A percentile compares a stretch with the other conserved stretches of the same genome.
Conservation (phyloP, 2,797 vertebrate species). For the Natrix natrix region DNA sequence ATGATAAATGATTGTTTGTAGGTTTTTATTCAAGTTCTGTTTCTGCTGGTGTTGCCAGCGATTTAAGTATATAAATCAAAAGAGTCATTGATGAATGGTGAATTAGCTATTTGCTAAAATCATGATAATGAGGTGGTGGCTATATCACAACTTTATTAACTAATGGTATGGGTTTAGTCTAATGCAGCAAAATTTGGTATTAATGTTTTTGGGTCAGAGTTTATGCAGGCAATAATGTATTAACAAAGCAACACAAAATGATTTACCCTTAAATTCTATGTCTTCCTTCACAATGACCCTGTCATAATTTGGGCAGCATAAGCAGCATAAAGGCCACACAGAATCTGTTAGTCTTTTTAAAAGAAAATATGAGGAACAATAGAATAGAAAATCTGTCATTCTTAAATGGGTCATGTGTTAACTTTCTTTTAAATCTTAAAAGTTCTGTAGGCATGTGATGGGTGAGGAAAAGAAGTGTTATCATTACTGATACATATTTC, state of each 20-base stretch:
- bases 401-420: not conserved
- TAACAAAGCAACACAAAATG: not conserved
- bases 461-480: not conserved
- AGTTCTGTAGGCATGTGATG: not conserved
- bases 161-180: not conserved
- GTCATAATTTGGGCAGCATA: not conserved
- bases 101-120: slow-evolving; percentile 36
- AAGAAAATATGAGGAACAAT: not conserved
- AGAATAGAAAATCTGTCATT: not conserved
- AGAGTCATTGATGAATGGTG: slow-evolving; percentile 43
- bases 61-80: slow-evolving; percentile 37
- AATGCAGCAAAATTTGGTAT: slow-evolving; percentile 9
- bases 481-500: not conserved
- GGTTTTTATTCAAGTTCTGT: slow-evolving; percentile 41
- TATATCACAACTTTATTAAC: slow-evolving; percentile 29
- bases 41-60: slow-evolving; percentile 37
- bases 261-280: not conserved
- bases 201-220: not conserved
- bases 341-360: not conserved
- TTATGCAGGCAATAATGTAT: not conserved
- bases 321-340: not conserved
- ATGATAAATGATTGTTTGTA: slow-evolving; percentile 51
- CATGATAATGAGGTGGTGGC: slow-evolving; percentile 22
- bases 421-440: not conserved
- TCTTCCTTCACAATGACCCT: not conserved